phyloP scores from a whole-genome alignment of 2,888 invertebrate species.

The Cephus runcator region DNA sequence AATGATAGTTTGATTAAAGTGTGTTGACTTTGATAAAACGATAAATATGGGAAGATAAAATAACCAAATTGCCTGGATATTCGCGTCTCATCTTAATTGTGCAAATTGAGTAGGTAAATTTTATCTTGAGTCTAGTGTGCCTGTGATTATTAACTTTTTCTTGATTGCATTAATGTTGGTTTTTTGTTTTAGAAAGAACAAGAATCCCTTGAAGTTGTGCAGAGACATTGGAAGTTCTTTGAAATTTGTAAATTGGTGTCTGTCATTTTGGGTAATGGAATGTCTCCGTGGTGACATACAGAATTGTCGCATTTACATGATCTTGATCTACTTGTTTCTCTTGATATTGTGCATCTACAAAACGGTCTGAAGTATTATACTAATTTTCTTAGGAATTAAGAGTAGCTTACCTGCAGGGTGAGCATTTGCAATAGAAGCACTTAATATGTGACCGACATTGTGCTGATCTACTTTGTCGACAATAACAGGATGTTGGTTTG shows the following conservation, averaged over 20 bases:
- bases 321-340: slow-evolving; percentile 30
- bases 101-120: no score
- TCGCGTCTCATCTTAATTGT: no score
- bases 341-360: slow-evolving; percentile 29
- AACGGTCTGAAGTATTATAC: background rate
- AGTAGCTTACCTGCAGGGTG: slow-evolving; percentile 43
- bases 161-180: background rate
- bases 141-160: background rate
- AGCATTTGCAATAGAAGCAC: slow-evolving; percentile 53
- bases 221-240: background rate
- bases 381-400: background rate
- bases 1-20: no score
- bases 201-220: background rate
- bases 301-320: slow-evolving; percentile 38
- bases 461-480: slow-evolving; percentile 28
- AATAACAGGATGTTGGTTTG: slow-evolving; percentile 38
- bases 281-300: slow-evolving; percentile 26
- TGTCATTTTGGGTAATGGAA: slow-evolving; percentile 17
- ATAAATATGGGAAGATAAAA: background rate
- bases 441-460: slow-evolving; percentile 40
- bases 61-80: background rate
- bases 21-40: no score
- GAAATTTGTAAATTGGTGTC: slow-evolving; percentile 16
- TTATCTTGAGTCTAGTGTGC: no score
- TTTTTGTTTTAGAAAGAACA: background rate